Evolutionary conservation across 2,797 vertebrate species (phyloP).

Genomic region (Poeciliopsis presidionis): DNA sequence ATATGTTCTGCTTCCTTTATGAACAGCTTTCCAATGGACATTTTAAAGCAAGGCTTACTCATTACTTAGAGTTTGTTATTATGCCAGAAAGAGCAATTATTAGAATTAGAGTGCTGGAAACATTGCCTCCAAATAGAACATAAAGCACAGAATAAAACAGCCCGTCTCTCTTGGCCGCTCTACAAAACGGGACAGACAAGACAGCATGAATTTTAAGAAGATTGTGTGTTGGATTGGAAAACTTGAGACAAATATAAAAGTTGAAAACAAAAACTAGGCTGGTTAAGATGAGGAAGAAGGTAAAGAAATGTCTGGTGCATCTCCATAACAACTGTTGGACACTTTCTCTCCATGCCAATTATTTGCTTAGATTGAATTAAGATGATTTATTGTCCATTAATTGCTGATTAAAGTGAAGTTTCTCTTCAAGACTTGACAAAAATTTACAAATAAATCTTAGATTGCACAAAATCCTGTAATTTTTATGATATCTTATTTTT

Average conservation of each 20-base stretch:
- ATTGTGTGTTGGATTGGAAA: background rate
- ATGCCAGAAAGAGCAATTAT: background rate
- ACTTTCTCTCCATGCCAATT: background rate
- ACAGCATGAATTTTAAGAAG: background rate
- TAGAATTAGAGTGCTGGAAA: background rate
- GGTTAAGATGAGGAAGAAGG: background rate
- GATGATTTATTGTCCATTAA: background rate
- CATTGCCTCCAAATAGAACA: background rate
- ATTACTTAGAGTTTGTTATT: background rate
- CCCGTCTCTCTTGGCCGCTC: background rate
- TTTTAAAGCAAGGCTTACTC: background rate
- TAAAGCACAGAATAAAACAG: background rate
- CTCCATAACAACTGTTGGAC: background rate
- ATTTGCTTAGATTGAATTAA: background rate
- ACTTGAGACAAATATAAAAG: background rate
- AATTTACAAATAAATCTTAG: background rate
- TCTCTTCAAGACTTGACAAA: background rate
- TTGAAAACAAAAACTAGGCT: background rate
- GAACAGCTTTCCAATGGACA: conserved; percentile 5
- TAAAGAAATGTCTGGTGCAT: background rate
- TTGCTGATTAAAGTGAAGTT: background rate
- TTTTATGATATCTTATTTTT: background rate
- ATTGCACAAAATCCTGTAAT: background rate
- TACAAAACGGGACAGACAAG: background rate
- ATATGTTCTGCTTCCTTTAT: conserved; percentile 20